Evolutionary conservation across 1,140 invertebrate genomes (phyloP).

Genomic region (Lepidurus arcticus): DNA sequence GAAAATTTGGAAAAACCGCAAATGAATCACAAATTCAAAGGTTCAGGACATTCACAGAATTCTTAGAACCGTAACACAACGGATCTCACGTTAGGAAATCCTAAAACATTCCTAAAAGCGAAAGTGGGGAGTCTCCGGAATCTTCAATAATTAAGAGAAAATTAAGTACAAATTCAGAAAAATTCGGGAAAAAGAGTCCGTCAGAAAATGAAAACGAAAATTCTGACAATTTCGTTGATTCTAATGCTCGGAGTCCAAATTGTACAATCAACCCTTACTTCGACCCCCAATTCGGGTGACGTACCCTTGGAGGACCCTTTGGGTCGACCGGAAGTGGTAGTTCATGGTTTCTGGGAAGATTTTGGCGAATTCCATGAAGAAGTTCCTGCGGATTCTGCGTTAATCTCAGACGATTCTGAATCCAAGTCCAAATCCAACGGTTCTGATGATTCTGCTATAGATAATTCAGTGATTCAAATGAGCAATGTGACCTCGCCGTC

Average conservation of each 20-base stretch:
- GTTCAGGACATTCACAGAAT: not conserved
- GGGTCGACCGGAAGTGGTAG: conserved; percentile 15
- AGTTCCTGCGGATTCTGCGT: not conserved
- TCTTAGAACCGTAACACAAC: too few species aligned
- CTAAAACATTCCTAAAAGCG: not conserved
- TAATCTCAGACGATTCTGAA: too few species aligned
- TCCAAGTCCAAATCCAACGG: too few species aligned
- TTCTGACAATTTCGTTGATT: not conserved
- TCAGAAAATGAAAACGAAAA: too few species aligned
- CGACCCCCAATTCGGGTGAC: conserved; percentile 2
- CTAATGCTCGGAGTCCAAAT: not conserved
- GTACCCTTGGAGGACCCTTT: not conserved
- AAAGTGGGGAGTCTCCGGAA: too few species aligned
- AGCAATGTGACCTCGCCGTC: not conserved
- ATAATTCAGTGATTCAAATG: not conserved
- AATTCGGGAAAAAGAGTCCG: not conserved
- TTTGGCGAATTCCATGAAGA: conserved; percentile 30
- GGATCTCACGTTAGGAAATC: too few species aligned
- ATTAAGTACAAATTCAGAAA: not conserved
- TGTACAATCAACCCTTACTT: not conserved
- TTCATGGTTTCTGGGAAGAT: conserved; percentile 30
- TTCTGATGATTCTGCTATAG: too few species aligned
- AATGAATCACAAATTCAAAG: not conserved
- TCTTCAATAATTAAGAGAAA: not conserved
- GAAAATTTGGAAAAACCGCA: not conserved